These are phyloP conservation scores for Sandelia bainsii DNA, from an alignment of 2,797 vertebrate species.

Conservation along the genomic window DNA sequence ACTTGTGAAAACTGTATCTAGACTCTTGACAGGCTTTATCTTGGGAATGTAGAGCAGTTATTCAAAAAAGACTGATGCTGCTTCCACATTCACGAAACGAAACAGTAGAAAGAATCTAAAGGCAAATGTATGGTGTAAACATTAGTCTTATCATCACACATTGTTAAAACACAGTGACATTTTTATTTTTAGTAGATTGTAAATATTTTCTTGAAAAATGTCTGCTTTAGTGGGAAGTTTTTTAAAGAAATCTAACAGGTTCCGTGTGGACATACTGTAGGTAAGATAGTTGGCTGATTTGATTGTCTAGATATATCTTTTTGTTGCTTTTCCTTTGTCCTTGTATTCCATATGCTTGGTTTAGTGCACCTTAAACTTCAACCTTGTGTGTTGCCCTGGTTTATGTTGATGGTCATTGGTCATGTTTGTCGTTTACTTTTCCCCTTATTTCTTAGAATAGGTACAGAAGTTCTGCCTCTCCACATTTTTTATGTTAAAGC, in stretches of 20 bases:
- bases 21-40: slow-evolving; percentile 8
- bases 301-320: too few species aligned
- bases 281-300: background rate
- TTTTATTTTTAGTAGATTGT: background rate
- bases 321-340: too few species aligned
- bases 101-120: background rate
- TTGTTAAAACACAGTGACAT: background rate
- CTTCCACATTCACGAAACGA: accelerated
- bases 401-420: background rate
- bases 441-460: too few species aligned
- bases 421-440: too few species aligned
- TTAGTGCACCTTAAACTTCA: background rate
- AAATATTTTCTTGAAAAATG: too few species aligned
- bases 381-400: background rate
- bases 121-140: background rate
- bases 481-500: too few species aligned
- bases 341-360: background rate
- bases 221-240: too few species aligned
- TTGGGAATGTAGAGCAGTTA: background rate
- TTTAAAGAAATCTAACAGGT: too few species aligned
- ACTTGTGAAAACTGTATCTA: slow-evolving; percentile 7
- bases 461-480: too few species aligned
- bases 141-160: background rate
- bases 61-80: background rate
- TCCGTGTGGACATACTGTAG: background rate